Conservation (phyloP, 2,888 invertebrate species). For the Muschampia plurimacula region DNA sequence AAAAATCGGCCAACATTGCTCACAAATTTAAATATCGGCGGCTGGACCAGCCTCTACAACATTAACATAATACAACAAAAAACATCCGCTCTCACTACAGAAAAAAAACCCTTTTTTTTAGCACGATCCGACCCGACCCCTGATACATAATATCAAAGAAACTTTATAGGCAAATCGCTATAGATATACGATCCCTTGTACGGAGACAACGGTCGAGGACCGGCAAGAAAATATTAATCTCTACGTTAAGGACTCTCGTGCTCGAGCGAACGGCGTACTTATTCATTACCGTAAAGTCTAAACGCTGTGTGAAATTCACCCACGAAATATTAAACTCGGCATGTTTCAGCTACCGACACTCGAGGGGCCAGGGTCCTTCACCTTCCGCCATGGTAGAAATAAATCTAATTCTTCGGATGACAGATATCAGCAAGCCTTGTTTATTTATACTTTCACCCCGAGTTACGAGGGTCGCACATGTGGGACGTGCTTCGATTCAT, state of each 20-base stretch:
- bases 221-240: constrained; percentile 18
- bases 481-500: constrained; percentile 67
- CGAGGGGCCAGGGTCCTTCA: constrained; percentile 76
- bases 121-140: constrained; percentile 65
- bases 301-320: constrained; percentile 44
- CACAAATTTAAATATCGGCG: constrained; percentile 79
- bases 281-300: constrained; percentile 20
- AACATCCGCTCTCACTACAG: constrained; percentile 63
- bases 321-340: constrained; percentile 58
- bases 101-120: constrained; percentile 72
- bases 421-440: constrained; percentile 85
- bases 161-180: constrained; percentile 47
- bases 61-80: constrained; percentile 83
- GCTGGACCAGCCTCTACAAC: constrained; percentile 64
- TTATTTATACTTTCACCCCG: constrained; percentile 83
- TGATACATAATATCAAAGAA: constrained; percentile 70
- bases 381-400: constrained; percentile 80
- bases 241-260: constrained; percentile 15
- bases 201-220: constrained; percentile 6
- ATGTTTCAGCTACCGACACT: constrained; percentile 53
- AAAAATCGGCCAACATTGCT: constrained; percentile 57
- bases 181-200: constrained; percentile 20
- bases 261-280: neutral
- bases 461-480: constrained; percentile 73
- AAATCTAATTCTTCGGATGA: constrained; percentile 84